Evolutionary conservation across 37 sponge, comb jelly and placozoan species (phyloP).

Genomic region (Geodia barretti): DNA sequence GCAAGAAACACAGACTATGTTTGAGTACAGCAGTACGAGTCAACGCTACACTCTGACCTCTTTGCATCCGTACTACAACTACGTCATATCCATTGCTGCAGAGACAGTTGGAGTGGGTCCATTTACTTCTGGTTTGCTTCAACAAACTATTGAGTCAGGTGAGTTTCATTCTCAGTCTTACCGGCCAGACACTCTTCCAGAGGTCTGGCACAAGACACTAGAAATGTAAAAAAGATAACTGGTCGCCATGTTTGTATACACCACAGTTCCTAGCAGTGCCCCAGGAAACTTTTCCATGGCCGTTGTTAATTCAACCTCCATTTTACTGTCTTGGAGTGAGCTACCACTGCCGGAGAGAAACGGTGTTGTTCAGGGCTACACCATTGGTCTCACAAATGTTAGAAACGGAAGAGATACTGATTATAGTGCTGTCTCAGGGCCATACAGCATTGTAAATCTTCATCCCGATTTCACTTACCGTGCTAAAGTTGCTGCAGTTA

Average conservation of each 20-base stretch:
- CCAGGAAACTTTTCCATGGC: background rate
- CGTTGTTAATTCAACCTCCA: background rate
- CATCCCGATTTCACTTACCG: background rate
- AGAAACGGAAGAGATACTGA: background rate
- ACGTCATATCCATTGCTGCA: slow-evolving; percentile 3
- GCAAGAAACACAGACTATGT: slow-evolving; percentile 2
- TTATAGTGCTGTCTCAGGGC: background rate
- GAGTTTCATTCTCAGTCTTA: no score
- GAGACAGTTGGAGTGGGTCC: slow-evolving; percentile 2
- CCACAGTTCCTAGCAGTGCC: background rate
- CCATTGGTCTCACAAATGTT: no score
- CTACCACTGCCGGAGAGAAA: background rate
- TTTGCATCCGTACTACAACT: slow-evolving; percentile 23
- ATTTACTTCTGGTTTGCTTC: background rate
- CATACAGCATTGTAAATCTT: background rate
- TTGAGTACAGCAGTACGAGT: background rate
- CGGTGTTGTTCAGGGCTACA: background rate
- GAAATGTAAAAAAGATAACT: no score
- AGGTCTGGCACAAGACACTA: no score
- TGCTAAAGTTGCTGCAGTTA: background rate
- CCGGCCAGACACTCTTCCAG: no score
- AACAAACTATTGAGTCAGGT: background rate
- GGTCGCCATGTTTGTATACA: no score
- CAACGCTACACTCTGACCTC: background rate
- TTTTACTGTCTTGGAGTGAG: background rate